Evolutionary conservation across 64 coral and sea anemone genomes (phyloP), one percentile per base, ranked within the genome.

Genomic region (Orbicella faveolata): DNA sequence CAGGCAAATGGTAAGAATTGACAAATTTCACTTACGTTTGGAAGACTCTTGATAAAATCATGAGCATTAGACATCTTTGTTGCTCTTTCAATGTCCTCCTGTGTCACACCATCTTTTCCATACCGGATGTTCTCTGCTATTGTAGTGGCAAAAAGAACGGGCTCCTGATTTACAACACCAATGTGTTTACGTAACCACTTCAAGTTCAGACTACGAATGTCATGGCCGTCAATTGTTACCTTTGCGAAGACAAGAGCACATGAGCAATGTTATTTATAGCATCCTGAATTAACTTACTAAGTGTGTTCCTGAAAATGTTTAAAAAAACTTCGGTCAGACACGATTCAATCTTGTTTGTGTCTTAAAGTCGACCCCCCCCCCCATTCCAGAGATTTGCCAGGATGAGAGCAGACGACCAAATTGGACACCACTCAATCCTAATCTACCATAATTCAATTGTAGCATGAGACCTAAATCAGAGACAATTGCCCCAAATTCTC

Each of bases 101-200:
- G 88, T 17, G 63, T 80, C 17, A 90, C 73, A 2, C 88, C 88
- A 73, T 94, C 88, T 77, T 90, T 80, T 51, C 93, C 93, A 35
- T 90, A 94, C 15, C 88, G 63, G 66, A 94, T 94, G 63, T 94
- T 94, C 35, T 94, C 88, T n/a, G 88, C 93, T 51, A 94, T 90
- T 33, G 88, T 94, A 9, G 88, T 90, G 33, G 74, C 88, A 90
- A 94, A 94, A 52, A 94, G 52, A n/a, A 94, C 76, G 19, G 93
- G 88, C 62, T 94, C 93, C 52, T 94, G 93, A 34, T 81, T 94
- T 0, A 94, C 93, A 54, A 94, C 77, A 25, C 93, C 93, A 75
- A 94, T 90, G 63, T 79, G 81, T 6, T 86, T 19, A 15, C 93
- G 80, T 34, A 94, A 87, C 88, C 88, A 94, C 17, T 65, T 85